Evolutionary conservation across 2,797 vertebrate species (phyloP).

Genomic region (Platalea minor): DNA sequence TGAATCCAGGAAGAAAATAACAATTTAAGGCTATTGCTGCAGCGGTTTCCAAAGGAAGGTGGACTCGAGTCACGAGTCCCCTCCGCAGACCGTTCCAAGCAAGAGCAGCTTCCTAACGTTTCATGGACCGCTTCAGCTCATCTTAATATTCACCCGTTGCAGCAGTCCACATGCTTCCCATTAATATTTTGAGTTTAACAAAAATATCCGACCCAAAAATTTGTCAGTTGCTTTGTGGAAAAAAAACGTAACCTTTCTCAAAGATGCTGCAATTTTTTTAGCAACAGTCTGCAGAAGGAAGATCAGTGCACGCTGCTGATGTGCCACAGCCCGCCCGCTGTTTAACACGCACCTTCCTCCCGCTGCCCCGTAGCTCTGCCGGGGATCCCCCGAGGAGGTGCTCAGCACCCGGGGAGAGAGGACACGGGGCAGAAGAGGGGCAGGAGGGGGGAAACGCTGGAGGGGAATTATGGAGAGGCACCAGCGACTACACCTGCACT

Average conservation of each 20-base stretch:
- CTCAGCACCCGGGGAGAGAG: neutral
- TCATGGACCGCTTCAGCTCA: neutral
- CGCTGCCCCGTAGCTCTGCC: accelerated
- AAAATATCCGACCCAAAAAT: neutral
- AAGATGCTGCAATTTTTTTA: neutral
- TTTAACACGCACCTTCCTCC: neutral
- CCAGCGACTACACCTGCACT: accelerated
- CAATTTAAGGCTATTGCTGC: neutral
- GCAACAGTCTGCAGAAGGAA: neutral
- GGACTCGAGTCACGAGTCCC: neutral
- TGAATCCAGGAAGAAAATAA: slow-evolving; percentile 5
- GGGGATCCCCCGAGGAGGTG: neutral
- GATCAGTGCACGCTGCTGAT: accelerated
- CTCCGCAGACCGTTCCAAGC: neutral
- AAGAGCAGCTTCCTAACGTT: neutral
- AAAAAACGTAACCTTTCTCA: neutral
- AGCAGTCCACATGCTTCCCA: neutral
- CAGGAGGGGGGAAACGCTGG: neutral
- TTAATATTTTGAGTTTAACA: neutral
- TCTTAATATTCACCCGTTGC: neutral
- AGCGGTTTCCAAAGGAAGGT: neutral
- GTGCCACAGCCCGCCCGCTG: neutral
- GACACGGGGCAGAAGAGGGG: neutral
- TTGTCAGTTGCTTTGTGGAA: neutral
- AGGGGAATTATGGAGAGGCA: neutral